Evolutionary conservation across 2,113 vertebrate species (phyloP), one percentile per base, ranked within the genome.

Genomic region (Esox niger): DNA sequence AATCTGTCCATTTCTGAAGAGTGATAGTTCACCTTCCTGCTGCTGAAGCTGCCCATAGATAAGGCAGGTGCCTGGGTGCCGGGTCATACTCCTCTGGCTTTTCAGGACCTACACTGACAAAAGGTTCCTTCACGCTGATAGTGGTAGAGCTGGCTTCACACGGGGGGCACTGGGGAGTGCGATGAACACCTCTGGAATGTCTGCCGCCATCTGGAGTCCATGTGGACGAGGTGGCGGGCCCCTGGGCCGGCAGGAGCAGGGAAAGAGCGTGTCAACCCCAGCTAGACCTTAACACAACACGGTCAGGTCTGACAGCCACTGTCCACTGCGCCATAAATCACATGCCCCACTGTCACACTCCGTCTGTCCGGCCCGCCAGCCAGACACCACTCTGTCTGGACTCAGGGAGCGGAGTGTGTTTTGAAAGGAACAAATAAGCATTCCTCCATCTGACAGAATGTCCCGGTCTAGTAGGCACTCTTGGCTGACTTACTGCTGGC

Each of bases 331-430:
- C 54, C 54, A 20, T 69, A 70, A 81, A 81, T 76, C 69, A 75
- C 70, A 62, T 65, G 35, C 57, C 9, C 33, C 82, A 80, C 86
- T 84, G 81, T 87, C 79, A 68, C 81, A 73, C 78, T 54, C 82
- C 86, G 80, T 83, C 72, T 80, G 75, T 78, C 70, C 75, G 43
- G 32, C 10, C 30, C 20, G 26, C n/a, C 65, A 61, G 61, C 38
- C 4, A 56, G 33, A 43, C 33, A 27, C 68, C 21, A 23, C 26
- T 20, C 13, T 33, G 30, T 70, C 46, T 70, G 52, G 49, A 54
- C 43, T 29, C 55, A 25, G 25, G 23, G 31, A 11, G 17, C 17
- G 27, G 3, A 15, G 9, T 17, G 32, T 57, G 31, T 31, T 30
- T 38, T 7, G 46, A 49, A 25, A 23, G 46, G 31, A 35, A 30